Evolutionary conservation across 2,888 invertebrate species (phyloP), one percentile per base, ranked within the genome.

Genomic region (Ferdinandea cuprea): DNA sequence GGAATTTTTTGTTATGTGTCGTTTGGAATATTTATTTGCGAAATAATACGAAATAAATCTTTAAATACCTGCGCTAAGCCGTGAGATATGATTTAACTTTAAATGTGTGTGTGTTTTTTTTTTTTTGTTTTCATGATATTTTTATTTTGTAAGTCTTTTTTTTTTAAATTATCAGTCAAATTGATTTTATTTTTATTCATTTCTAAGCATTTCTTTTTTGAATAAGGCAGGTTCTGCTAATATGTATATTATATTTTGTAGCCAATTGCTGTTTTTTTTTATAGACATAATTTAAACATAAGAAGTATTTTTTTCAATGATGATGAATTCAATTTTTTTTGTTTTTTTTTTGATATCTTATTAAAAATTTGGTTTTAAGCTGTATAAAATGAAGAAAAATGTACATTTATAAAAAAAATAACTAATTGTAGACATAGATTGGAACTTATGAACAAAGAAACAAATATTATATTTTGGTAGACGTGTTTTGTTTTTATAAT

Each of bases 141-240:
- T 74, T 65, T 54, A 25, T 30, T 66, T 54, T 46, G 48, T 42
- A 58, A 78, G 59, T 78, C 61, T 72, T 77, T 63, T 65, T 35
- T 48, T 44, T 65, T 68, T 83, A 58, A 58, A 58, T 71, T 65
- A 81, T 81, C 81, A 81, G 81, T 81, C 81, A 72, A 76, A 71
- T 44, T 59, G 2, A 40, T 15, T 40, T 15, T 1, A 7, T 42
- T 48, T 68, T 52, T 8, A n/a, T n/a, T n/a, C n/a, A n/a, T n/a
- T 66, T 46, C 32, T 73, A 66, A 44, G 19, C 44, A 30, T 71
- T 52, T 66, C 46, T 11, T 76, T 52, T 11, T 76, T 52, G 61
- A 40, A 56, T 77, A 83, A 83, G 78, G 78, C 83, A 72, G 52
- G 46, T 56, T 65, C 52, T 66, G 65, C 58, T 54, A 54, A 71